Percentiles rank a stretch among this genome's conserved stretches.
Evolutionary conservation across 2,888 invertebrate genomes (phyloP).

Genomic region (Merodon equestris): DNA sequence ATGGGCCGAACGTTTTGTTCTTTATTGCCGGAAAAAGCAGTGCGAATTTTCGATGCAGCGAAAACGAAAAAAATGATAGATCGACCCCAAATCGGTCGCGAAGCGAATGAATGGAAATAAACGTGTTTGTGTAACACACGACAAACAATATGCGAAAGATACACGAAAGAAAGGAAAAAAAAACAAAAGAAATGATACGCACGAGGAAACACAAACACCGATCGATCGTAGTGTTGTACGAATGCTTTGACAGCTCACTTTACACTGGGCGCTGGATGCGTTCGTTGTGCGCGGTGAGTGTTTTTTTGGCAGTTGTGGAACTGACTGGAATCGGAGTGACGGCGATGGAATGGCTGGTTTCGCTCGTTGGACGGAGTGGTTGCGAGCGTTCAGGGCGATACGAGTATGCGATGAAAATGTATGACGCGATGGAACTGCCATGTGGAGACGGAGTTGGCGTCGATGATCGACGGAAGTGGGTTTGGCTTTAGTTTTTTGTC

Average conservation of each 20-base stretch:
- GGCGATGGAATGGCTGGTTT: constrained; percentile 13
- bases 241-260: constrained; percentile 52
- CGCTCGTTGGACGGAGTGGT: constrained; percentile 7
- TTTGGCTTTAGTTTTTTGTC: too few relatives aligned
- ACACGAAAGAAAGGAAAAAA: too few relatives aligned
- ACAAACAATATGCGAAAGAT: constrained; percentile 56
- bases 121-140: constrained; percentile 17
- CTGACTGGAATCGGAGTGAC: constrained; percentile 39
- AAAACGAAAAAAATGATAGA: constrained; percentile 10
- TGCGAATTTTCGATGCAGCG: constrained; percentile 13
- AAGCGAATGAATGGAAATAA: too few relatives aligned
- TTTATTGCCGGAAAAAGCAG: constrained; percentile 14
- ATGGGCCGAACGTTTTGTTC: neutral
- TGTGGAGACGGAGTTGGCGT: constrained; percentile 3
- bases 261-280: constrained; percentile 54
- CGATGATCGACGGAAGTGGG: constrained; percentile 26
- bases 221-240: constrained; percentile 20
- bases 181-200: too few relatives aligned
- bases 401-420: too few relatives aligned
- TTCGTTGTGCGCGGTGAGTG: constrained; percentile 27
- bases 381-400: constrained; percentile 25
- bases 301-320: constrained; percentile 41
- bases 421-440: too few relatives aligned
- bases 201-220: constrained; percentile 32
- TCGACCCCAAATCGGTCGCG: constrained; percentile 1